Evolutionary conservation across 2,888 invertebrate genomes (phyloP), one percentile per base, ranked within the genome.

Genomic region (Heliconius ismenius): DNA sequence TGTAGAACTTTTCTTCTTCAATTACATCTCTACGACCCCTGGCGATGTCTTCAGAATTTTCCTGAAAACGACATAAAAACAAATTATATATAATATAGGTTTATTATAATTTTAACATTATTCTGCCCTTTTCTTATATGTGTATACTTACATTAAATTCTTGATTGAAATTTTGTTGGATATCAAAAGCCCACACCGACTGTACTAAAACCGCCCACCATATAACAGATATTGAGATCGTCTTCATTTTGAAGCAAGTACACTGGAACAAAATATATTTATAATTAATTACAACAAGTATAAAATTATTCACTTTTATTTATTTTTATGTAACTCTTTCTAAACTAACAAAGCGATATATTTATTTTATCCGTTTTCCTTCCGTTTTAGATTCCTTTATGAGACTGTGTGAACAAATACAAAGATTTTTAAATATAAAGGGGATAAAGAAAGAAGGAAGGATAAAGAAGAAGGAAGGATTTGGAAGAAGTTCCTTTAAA

Each of bases 1-100:
- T 91, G 82, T 91, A 91, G 81, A 86, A 92, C 81, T 94, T 92
- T 81, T 94, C 94, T 82, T 94, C 94, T 83, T 94, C 93, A 15
- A 93, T 94, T 7, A 94, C 92, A 32, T 92, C 94, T 15, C 94
- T 91, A 28, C 93, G 90, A 10, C 87, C 93, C 82, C 93, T 84
- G 0, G 85, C 82, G 21, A 85, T 79, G 60, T 92, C 90, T 18
- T 90, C 87, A 10, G 83, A 62, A n/a, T 86, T 86, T 2, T 85
- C 81, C 92, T 92, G 79, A 60, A 80, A 83, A 78, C 4, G 7
- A 65, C 18, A 62, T 18, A n/a, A 49, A 65, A 39, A 26, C 15
- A 26, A 62, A 6, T 62, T 62, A 62, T 7, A 18, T 15, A 15
- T 62, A 26, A 15, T 62, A 2, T 26, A 60, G 7, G 3, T 0